Conservation (phyloP, 2,113 vertebrate genomes). For the Candoia aspera region DNA sequence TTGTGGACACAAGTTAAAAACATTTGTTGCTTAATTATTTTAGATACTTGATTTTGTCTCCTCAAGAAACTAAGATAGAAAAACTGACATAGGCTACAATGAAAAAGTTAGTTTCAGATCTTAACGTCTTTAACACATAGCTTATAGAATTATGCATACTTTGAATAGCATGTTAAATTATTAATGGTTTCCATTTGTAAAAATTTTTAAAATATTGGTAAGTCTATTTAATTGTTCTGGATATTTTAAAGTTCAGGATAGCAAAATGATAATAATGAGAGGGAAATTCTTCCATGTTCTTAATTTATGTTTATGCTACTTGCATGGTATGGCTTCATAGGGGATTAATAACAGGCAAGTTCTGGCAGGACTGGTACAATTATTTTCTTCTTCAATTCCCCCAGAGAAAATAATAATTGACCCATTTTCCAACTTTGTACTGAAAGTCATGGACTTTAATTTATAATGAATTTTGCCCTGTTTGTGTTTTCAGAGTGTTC, state of each 20-base stretch:
- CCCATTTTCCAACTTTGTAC: background rate
- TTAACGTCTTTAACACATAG: background rate
- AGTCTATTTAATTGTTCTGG: background rate
- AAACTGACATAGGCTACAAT: background rate
- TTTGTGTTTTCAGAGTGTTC: background rate
- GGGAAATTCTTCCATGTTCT: background rate
- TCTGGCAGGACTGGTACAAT: background rate
- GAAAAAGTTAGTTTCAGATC: background rate
- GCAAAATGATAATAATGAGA: background rate
- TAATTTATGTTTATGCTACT: conserved; percentile 19
- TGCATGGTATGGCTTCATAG: background rate
- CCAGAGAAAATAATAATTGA: conserved; percentile 10
- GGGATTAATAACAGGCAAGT: conserved; percentile 17
- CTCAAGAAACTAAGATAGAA: background rate
- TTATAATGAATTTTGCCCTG: background rate
- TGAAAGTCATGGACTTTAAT: background rate
- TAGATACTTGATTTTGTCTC: background rate
- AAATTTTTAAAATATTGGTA: background rate
- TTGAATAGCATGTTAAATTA: background rate
- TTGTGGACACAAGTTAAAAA: background rate
- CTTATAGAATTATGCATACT: background rate
- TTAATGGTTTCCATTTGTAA: background rate
- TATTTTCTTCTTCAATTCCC: background rate
- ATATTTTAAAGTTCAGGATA: background rate
- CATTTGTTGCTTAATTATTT: background rate